Evolutionary conservation across 2,797 vertebrate genomes (phyloP), one percentile per base, ranked within the genome.

Genomic region (Oryzias sinensis): DNA sequence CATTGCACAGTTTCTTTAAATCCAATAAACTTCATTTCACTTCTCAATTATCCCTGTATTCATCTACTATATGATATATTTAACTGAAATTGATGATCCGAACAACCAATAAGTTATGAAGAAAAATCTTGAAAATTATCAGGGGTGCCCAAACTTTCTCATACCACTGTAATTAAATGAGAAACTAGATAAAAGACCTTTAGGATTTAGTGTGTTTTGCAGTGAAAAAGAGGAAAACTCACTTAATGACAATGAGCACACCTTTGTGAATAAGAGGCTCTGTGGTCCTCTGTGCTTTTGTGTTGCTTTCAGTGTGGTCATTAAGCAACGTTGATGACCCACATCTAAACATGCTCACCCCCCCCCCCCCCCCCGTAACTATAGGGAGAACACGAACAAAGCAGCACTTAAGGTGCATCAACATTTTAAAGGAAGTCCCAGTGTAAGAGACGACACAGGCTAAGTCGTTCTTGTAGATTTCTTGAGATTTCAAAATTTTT

Each of bases 401-500:
- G 79, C 76, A 83, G 88, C 84, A 86, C 82, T 87, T 79, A 80
- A 18, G 53, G 68, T 62, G 63, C 83, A 86, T 83, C 86, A 80
- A 72, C 60, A 78, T 74, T 74, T 63, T 53, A 74, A 27, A 57
- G 5, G 0, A 2, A 52, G 55, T 66, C 70, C 45, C 57, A 22
- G 20, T 44, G 53, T 54, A 59, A 61, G 41, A 79, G 62, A 22
- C 14, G 2, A 16, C 14, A 22, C 74, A 74, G 2, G 20, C 20
- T 22, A 18, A 18, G 18, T 18, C 18, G 1, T 22, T 81, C 60
- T 76, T 73, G 72, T 56, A 80, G 70, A 53, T 82, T 56, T 53
- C 33, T 72, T 22, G 20, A 1, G 20, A 22, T 22, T 22, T 22
- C 20, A 22, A 2, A 22, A 3, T 1, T 22, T 22, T 22, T 22